Evolutionary conservation across 1,140 invertebrate species (phyloP).

Genomic region (Drosophila rufa): DNA sequence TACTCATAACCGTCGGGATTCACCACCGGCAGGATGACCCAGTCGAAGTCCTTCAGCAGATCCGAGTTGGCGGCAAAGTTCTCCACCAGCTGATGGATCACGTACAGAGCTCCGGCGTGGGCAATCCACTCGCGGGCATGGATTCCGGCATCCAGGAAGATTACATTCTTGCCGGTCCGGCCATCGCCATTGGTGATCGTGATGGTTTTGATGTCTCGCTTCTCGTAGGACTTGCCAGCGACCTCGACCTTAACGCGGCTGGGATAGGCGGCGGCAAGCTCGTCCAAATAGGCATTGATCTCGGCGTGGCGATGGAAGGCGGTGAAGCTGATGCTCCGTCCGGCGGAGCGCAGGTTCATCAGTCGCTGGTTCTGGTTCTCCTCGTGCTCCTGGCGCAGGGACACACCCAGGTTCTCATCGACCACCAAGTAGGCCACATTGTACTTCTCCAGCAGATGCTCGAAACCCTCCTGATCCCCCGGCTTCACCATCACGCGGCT

Average conservation of each 20-base stretch:
- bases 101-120: conserved; percentile 88
- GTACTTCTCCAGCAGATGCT: conserved; percentile 52
- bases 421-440: conserved; percentile 47
- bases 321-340: conserved; percentile 61
- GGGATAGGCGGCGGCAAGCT: conserved; percentile 85
- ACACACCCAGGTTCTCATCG: conserved; percentile 59
- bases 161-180: conserved; percentile 85
- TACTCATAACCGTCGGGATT: conserved; percentile 87
- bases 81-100: conserved; percentile 88
- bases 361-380: conserved; percentile 53
- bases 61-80: conserved; percentile 85
- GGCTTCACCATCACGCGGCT: conserved; percentile 75
- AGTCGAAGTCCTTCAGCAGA: conserved; percentile 87
- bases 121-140: conserved; percentile 92
- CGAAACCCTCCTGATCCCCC: conserved; percentile 63
- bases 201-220: conserved; percentile 86
- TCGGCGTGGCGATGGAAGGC: conserved; percentile 76
- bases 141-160: conserved; percentile 87
- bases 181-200: conserved; percentile 86
- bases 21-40: conserved; percentile 87
- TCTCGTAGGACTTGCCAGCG: conserved; percentile 86
- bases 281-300: conserved; percentile 86
- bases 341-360: conserved; percentile 35
- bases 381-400: conserved; percentile 22
- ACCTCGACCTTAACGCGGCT: conserved; percentile 84